These are phyloP conservation scores for Zaprionus kolodkinae DNA, from an alignment of 1,140 invertebrate species.

Conservation along the genomic window DNA sequence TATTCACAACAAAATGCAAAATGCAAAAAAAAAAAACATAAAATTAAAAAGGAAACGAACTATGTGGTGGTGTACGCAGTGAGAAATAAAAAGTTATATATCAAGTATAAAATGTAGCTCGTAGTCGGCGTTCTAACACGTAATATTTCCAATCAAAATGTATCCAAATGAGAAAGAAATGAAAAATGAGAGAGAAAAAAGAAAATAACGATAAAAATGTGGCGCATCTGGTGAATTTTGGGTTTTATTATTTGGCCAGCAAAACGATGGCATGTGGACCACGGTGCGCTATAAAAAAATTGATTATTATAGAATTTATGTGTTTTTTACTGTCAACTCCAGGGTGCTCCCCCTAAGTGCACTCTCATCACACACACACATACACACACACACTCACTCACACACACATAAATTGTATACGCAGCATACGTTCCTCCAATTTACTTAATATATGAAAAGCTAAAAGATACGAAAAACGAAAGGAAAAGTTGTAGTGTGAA, in stretches of 20 bases:
- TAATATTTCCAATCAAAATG: conserved; percentile 56
- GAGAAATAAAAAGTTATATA: conserved; percentile 31
- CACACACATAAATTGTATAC: conserved; percentile 42
- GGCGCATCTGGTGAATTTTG: conserved; percentile 44
- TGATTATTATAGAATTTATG: conserved; percentile 53
- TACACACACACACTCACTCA: conserved; percentile 15
- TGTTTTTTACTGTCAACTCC: conserved; percentile 55
- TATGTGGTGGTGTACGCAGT: conserved; percentile 32
- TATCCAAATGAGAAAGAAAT: conserved; percentile 51
- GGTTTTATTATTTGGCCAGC: conserved; percentile 42
- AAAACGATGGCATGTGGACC: conserved; percentile 19
- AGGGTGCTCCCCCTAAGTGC: conserved; percentile 38
- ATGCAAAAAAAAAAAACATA: conserved; percentile 22
- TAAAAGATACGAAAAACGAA: conserved; percentile 28
- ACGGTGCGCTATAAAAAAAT: conserved; percentile 44
- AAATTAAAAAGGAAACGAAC: conserved; percentile 6
- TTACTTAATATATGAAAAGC: conserved; percentile 44
- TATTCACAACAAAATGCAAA: conserved; percentile 12
- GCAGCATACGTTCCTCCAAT: conserved; percentile 64
- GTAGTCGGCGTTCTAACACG: conserved; percentile 58
- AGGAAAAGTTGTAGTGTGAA: conserved; percentile 33
- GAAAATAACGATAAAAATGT: conserved; percentile 19
- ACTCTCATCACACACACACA: conserved; percentile 19
- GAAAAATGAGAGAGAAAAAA: conserved; percentile 6
- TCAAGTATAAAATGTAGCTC: conserved; percentile 64